Base-by-base conservation (phyloP, 2,797 vertebrate genomes). In the Lycodopsis pacificus region DNA sequence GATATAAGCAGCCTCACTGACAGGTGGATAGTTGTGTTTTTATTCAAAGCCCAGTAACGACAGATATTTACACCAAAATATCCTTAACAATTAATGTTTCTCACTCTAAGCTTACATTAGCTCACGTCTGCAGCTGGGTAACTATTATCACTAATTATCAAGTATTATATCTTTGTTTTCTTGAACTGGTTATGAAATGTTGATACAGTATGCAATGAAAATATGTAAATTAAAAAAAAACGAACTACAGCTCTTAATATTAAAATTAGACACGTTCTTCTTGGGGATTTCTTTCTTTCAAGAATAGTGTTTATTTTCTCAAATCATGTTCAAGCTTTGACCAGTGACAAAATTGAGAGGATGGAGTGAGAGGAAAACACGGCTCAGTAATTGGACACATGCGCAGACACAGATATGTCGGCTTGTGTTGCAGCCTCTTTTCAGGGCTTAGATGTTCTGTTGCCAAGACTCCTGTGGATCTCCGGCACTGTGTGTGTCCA, bases 401-500 rank as follows among this genome's bases (percentile, higher is more conserved):
- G 74, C 86, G 62, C 80, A 78, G 82, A 85, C 80, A 72, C 74
- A 65, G 81, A 80, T 44, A 79, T 76, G 72, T 77, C 90, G 74
- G 82, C 78, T 76, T 80, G 80, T 76, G 77, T 71, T 86, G 80
- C 66, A 69, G 77, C 64, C 85, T 85, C 78, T 85, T 86, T 80
- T 73, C 76, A 34, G 81, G 77, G 85, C 85, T 94, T 90, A 89
- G 83, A 91, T 86, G 86, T 90, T 91, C 86, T 87, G 81, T 61
- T 87, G 87, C 85, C 81, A 87, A 78, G 85, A 86, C 73, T 91
- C 90, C 86, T 48, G 87, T 86, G 90, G 84, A 78, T 91, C 81
- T 84, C 74, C 73, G 69, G 85, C 87, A 83, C 89, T 79, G 91
- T 88, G 83, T 90, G 91, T 91, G 91, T 92, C 90, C 89, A 85